Evolutionary conservation across 2,113 vertebrate genomes (phyloP).

Genomic region (Phycodurus eques): DNA sequence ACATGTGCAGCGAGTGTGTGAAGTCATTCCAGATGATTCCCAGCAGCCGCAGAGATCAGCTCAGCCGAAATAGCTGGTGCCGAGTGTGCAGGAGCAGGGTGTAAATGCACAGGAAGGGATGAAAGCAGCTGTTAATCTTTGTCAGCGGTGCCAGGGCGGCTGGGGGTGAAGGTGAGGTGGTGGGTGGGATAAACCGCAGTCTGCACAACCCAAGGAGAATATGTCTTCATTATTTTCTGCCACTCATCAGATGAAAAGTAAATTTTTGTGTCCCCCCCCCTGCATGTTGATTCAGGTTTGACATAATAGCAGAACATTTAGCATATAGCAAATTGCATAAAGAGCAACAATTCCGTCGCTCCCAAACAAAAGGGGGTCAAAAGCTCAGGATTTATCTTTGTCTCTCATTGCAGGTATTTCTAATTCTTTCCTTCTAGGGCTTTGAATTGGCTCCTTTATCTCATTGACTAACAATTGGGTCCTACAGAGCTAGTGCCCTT

Average conservation of each 20-base stretch:
- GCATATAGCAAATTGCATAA: background rate
- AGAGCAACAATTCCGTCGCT: constrained; percentile 7
- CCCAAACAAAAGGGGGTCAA: constrained; percentile 30
- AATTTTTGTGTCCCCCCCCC: constrained; percentile 2
- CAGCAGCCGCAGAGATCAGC: constrained; percentile 38
- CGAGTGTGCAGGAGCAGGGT: constrained; percentile 36
- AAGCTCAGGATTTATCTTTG: constrained; percentile 37
- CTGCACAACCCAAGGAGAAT: constrained; percentile 40
- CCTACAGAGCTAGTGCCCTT: constrained; percentile 35
- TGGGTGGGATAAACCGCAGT: constrained; percentile 34
- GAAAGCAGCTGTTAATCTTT: constrained; percentile 75
- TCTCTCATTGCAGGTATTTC: constrained; percentile 46
- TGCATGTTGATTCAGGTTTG: constrained; percentile 29
- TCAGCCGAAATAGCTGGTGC: constrained; percentile 48
- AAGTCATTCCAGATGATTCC: constrained; percentile 41
- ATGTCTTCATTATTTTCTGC: constrained; percentile 69
- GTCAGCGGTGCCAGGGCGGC: constrained; percentile 59
- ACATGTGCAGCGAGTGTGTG: constrained; percentile 24
- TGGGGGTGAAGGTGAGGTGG: constrained; percentile 5
- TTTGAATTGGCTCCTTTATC: constrained; percentile 46
- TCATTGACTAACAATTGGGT: constrained; percentile 59
- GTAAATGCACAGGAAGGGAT: constrained; percentile 62
- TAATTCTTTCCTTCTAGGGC: constrained; percentile 37
- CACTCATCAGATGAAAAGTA: constrained; percentile 55
- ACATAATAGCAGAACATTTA: constrained; percentile 26